Evolutionary conservation across 2,888 invertebrate genomes (phyloP), one percentile per base, ranked within the genome.

Genomic region (Caenorhabditis drosophilae): DNA sequence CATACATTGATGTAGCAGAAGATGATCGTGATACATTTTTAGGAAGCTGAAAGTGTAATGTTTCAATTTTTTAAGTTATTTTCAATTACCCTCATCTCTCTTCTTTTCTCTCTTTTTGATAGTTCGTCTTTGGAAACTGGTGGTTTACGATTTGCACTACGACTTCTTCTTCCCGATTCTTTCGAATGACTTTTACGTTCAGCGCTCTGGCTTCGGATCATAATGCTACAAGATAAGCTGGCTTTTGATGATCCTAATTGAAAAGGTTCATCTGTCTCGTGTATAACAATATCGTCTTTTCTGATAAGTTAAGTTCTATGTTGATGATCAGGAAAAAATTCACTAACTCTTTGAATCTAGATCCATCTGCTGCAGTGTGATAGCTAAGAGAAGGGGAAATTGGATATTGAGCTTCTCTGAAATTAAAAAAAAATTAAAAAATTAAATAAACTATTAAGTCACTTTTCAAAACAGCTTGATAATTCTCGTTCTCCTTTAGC

Each of bases 401-500:
- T n/a, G 66, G 66, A 25, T 56, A 59, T 27, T 56, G 53, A 1
- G 34, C 6, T 4, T 53, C 53, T 58, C 63, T 63, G 49, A 35
- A 55, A 49, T 16, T 31, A 41, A 1, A 20, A 9, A 26, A 2
- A 44, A 16, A 35, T 45, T 16, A 1, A 4, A 18, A 25, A 31
- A 18, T 46, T 11, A 2, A 11, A 26, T 16, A 31, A 31, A 2
- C 6, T 35, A 4, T 25, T 11, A n/a, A 25, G 35, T 40, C 22
- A 67, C 60, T 67, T 61, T 27, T 61, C 67, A 15, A 57, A 41
- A 31, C 67, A 67, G 16, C 50, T 69, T 3, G 74, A 71, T 56
- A 82, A 54, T 42, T 78, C 80, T 40, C 79, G 40, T 58, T 82
- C 82, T 22, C 82, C 82, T 18, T 75, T 48, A 35, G 78, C 63